Conservation (phyloP, 2,888 invertebrate genomes). For the Rotaria sp. region DNA sequence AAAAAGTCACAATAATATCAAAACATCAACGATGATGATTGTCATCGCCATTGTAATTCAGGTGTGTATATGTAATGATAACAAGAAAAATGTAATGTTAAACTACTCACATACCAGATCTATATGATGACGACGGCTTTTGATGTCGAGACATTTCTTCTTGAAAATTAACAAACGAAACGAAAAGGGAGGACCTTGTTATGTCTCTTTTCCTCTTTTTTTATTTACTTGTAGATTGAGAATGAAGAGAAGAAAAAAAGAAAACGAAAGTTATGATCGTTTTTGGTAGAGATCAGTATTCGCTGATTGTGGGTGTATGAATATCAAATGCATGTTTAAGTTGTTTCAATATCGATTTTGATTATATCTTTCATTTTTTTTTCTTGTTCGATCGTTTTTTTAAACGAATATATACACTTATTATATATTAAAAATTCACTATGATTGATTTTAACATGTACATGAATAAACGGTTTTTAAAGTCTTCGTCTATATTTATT, state of each 20-base stretch:
- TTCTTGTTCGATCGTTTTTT: background rate
- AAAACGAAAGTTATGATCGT: background rate
- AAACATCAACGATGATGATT: background rate
- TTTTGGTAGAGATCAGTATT: background rate
- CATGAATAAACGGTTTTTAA: background rate
- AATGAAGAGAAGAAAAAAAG: background rate
- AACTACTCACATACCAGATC: background rate
- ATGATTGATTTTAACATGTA: background rate
- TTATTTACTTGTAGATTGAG: constrained; percentile 10
- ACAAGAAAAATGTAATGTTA: background rate
- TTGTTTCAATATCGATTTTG: constrained; percentile 18
- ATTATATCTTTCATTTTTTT: background rate
- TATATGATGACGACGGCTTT: background rate
- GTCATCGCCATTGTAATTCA: background rate
- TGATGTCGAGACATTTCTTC: constrained; percentile 18
- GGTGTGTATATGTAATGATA: background rate
- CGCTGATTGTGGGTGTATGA: constrained; percentile 9
- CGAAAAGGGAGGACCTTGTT: constrained; percentile 7
- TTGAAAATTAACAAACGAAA: constrained; percentile 24
- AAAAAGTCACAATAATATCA: background rate
- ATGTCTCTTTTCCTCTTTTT: constrained; percentile 11
- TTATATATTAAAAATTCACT: background rate
- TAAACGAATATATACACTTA: background rate
- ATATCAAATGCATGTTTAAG: background rate
- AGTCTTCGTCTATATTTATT: background rate